Percentiles rank a stretch among this genome's conserved stretches.
Evolutionary conservation across 2,113 vertebrate species (phyloP).

Genomic region (Nyctereutes procyonoides): DNA sequence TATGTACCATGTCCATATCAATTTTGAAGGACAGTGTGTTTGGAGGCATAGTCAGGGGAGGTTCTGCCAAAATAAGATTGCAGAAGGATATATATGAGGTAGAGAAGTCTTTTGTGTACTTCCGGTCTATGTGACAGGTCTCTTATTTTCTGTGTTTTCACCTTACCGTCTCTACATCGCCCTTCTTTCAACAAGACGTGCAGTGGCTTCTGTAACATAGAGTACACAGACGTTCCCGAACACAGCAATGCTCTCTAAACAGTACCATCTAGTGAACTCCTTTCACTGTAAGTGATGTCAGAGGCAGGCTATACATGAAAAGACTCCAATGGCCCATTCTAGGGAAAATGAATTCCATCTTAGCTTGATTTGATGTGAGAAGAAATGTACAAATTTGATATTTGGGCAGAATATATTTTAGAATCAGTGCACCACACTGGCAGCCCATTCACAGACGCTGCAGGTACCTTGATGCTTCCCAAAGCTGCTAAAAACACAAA

Average conservation of each 20-base stretch:
- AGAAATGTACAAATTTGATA: slow-evolving; percentile 47
- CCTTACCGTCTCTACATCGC: not conserved
- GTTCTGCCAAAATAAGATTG: not conserved
- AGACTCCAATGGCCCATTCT: not conserved
- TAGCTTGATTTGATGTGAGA: slow-evolving; percentile 18
- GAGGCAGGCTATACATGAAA: not conserved
- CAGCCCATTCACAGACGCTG: slow-evolving; percentile 57
- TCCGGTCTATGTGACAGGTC: not conserved
- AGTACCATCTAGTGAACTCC: not conserved
- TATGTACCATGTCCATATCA: not conserved
- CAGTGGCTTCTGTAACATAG: not conserved
- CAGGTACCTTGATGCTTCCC: slow-evolving; percentile 22
- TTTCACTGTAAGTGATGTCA: not conserved
- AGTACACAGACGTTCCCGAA: fast-evolving
- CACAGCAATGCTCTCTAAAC: not conserved
- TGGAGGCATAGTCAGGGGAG: not conserved
- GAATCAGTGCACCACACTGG: slow-evolving; percentile 16
- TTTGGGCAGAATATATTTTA: slow-evolving; percentile 35
- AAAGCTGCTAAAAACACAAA: slow-evolving; percentile 56
- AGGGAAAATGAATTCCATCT: slow-evolving; percentile 35
- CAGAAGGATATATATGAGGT: not conserved
- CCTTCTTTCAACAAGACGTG: not conserved
- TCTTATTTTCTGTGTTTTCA: not conserved
- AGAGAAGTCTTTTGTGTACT: not conserved
- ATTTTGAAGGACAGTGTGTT: not conserved